phyloP scores from a whole-genome alignment of 2,888 invertebrate species.

The Carabus problematicus region DNA sequence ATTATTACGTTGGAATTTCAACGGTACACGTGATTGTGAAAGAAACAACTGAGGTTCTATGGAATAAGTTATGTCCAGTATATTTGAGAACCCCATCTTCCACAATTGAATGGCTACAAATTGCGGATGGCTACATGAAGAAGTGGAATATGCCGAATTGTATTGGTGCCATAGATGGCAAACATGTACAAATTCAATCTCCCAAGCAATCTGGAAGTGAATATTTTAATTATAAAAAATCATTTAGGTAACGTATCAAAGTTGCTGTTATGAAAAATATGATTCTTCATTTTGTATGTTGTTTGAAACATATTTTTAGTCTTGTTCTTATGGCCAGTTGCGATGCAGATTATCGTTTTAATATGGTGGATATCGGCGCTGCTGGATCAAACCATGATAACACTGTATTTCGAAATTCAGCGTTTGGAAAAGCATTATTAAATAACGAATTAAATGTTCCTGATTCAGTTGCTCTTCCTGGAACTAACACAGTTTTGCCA shows the following conservation, averaged over 20 bases:
- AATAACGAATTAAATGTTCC: slow-evolving; percentile 16
- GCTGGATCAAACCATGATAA: slow-evolving; percentile 9
- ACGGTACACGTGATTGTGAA: slow-evolving; percentile 11
- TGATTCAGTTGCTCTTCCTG: slow-evolving; percentile 1
- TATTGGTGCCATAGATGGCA: slow-evolving; percentile 49
- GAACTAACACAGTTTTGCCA: slow-evolving; percentile 5
- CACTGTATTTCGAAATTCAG: slow-evolving; percentile 9
- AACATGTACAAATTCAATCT: slow-evolving; percentile 48
- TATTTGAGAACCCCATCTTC: slow-evolving; percentile 7
- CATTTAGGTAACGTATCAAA: slow-evolving; percentile 37
- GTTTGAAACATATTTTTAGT: neutral
- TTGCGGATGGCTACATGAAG: slow-evolving; percentile 10
- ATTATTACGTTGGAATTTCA: slow-evolving; percentile 15
- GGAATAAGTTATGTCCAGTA: neutral
- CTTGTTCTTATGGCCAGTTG: slow-evolving; percentile 7
- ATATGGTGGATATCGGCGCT: slow-evolving; percentile 2
- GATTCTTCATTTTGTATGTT: neutral
- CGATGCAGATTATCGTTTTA: slow-evolving; percentile 4
- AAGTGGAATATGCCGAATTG: slow-evolving; percentile 23
- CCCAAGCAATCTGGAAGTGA: slow-evolving; percentile 45
- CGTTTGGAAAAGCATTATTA: slow-evolving; percentile 3
- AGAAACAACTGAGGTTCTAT: slow-evolving; percentile 9
- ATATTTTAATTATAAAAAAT: slow-evolving; percentile 50
- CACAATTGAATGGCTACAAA: neutral
- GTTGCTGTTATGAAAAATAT: neutral